phyloP scores from a whole-genome alignment of 2,888 invertebrate species.

The Stenchaetothrips biformis region DNA sequence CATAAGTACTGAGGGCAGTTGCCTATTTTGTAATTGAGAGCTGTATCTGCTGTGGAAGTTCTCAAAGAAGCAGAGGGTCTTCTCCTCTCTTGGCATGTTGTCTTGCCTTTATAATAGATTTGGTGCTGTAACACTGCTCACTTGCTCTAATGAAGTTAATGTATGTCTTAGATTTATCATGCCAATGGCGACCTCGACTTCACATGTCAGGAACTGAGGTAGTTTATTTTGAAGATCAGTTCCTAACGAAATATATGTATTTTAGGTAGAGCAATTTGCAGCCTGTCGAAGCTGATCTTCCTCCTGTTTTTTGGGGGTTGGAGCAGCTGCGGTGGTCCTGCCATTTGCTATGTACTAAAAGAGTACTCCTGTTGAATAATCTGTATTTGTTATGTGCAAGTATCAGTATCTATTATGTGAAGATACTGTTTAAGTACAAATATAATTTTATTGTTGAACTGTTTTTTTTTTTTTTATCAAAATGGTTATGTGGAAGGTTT shows the following conservation, averaged over 20 bases:
- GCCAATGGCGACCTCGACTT: too few species aligned
- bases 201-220: too few species aligned
- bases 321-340: too few species aligned
- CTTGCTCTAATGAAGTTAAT: neutral
- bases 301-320: too few species aligned
- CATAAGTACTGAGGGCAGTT: neutral
- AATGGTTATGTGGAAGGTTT: neutral
- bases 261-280: too few species aligned
- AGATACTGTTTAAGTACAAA: conserved; percentile 5
- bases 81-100: neutral
- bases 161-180: neutral
- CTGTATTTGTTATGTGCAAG: neutral
- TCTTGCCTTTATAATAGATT: neutral
- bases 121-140: neutral
- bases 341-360: too few species aligned
- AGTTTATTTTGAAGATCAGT: neutral
- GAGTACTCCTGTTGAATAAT: neutral
- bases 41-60: neutral
- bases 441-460: conserved; percentile 7
- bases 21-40: neutral
- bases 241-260: neutral
- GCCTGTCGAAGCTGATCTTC: too few species aligned
- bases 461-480: neutral
- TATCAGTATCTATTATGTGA: neutral
- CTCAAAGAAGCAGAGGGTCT: neutral